phyloP scores from a whole-genome alignment of 1,140 invertebrate species.

The Tenebrio molitor region DNA sequence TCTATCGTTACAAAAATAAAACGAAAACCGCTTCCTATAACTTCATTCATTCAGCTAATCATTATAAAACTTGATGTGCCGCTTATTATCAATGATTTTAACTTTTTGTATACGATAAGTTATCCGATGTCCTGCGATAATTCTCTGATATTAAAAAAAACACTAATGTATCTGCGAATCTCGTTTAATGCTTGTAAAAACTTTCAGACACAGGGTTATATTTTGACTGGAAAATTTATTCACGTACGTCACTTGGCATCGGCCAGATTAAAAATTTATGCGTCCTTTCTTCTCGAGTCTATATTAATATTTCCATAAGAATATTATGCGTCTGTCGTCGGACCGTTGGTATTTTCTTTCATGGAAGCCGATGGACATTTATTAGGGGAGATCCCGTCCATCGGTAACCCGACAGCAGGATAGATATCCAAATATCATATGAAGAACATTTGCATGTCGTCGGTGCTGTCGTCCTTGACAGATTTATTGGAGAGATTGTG shows the following conservation, averaged over 20 bases:
- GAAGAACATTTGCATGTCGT: slow-evolving; percentile 58
- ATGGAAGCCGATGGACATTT: slow-evolving; percentile 58
- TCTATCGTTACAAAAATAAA: too few species aligned
- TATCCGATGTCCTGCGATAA: too few species aligned
- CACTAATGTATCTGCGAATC: background rate
- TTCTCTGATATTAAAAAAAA: background rate
- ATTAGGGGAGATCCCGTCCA: slow-evolving; percentile 57
- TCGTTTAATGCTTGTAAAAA: slow-evolving; percentile 10
- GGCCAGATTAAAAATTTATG: slow-evolving; percentile 54
- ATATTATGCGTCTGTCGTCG: slow-evolving; percentile 64
- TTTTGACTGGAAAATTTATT: slow-evolving; percentile 32
- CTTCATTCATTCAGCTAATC: too few species aligned
- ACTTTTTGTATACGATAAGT: too few species aligned
- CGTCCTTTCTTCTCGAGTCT: slow-evolving; percentile 58
- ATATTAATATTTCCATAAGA: slow-evolving; percentile 65
- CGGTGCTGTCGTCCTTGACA: slow-evolving; percentile 54
- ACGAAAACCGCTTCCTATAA: too few species aligned
- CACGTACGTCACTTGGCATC: slow-evolving; percentile 32
- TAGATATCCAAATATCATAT: slow-evolving; percentile 57
- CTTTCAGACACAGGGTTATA: slow-evolving; percentile 6
- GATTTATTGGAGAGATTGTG: slow-evolving; percentile 62
- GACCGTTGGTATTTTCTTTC: slow-evolving; percentile 54
- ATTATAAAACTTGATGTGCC: too few species aligned
- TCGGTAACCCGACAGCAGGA: slow-evolving; percentile 54
- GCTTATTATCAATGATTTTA: too few species aligned